These are phyloP conservation scores for Neosalanx taihuensis DNA, from an alignment of 2,797 vertebrate species.

Conservation along the genomic window DNA sequence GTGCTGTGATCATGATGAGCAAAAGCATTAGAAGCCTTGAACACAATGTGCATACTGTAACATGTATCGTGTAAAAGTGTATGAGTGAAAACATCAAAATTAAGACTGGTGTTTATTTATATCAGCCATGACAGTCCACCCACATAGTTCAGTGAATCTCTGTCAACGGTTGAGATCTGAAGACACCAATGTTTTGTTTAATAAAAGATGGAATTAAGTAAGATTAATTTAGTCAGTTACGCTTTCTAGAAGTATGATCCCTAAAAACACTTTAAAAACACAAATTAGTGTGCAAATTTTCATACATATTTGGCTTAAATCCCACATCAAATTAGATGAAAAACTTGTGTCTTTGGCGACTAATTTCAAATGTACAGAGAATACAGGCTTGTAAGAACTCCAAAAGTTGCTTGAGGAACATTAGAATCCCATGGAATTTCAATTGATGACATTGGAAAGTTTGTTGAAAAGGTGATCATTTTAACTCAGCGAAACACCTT, in stretches of 20 bases:
- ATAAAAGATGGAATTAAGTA: not conserved
- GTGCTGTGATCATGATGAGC: not conserved
- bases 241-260: slow-evolving; percentile 24
- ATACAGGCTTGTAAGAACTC: not conserved
- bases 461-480: slow-evolving; percentile 38
- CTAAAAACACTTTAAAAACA: slow-evolving; percentile 26
- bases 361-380: not conserved
- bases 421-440: not conserved
- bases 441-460: slow-evolving; percentile 5
- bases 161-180: not conserved
- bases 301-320: slow-evolving; percentile 38
- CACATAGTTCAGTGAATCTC: not conserved
- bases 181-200: slow-evolving; percentile 8
- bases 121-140: not conserved
- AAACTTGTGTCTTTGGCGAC: slow-evolving; percentile 57
- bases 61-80: not conserved
- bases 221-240: not conserved
- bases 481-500: slow-evolving; percentile 38
- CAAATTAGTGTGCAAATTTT: slow-evolving; percentile 35
- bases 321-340: slow-evolving; percentile 29
- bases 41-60: slow-evolving; percentile 15
- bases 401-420: not conserved
- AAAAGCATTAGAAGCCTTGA: slow-evolving; percentile 6
- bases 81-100: not conserved
- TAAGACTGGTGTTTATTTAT: slow-evolving; percentile 12